Conservation (phyloP, 2,113 vertebrate species). For the Cyprinodon variegatus region DNA sequence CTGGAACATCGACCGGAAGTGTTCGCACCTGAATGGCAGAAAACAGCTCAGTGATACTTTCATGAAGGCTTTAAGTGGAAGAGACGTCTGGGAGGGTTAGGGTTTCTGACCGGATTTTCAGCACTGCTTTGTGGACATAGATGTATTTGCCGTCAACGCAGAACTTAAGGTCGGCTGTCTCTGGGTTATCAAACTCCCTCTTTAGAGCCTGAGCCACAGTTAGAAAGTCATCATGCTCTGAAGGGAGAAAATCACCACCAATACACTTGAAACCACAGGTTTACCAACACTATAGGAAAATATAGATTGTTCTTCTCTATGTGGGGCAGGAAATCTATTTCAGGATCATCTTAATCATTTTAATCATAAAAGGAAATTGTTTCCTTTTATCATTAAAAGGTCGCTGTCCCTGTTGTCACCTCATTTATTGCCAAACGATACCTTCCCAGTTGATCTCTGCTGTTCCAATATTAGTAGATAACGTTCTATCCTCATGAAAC, state of each 20-base stretch:
- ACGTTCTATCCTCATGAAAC: too few species aligned
- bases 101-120: constrained; percentile 93
- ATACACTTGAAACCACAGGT: neutral
- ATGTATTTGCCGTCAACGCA: constrained; percentile 94
- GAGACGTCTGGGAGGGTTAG: neutral
- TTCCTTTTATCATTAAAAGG: too few species aligned
- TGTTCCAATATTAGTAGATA: too few species aligned
- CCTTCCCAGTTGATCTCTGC: too few species aligned
- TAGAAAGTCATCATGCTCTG: constrained; percentile 94
- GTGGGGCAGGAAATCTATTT: neutral
- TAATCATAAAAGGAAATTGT: too few species aligned
- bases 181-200: constrained; percentile 96
- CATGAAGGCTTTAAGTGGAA: neutral
- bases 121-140: constrained; percentile 94
- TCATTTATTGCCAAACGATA: too few species aligned
- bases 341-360: too few species aligned
- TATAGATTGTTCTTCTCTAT: neutral
- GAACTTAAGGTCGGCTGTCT: constrained; percentile 96
- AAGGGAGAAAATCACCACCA: constrained; percentile 23
- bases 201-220: constrained; percentile 95
- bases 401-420: too few species aligned
- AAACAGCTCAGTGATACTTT: neutral
- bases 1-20: constrained; percentile 99
- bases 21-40: constrained; percentile 87
- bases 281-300: neutral